Conservation (phyloP, 2,888 invertebrate genomes). For the Stomorhina lunata region DNA sequence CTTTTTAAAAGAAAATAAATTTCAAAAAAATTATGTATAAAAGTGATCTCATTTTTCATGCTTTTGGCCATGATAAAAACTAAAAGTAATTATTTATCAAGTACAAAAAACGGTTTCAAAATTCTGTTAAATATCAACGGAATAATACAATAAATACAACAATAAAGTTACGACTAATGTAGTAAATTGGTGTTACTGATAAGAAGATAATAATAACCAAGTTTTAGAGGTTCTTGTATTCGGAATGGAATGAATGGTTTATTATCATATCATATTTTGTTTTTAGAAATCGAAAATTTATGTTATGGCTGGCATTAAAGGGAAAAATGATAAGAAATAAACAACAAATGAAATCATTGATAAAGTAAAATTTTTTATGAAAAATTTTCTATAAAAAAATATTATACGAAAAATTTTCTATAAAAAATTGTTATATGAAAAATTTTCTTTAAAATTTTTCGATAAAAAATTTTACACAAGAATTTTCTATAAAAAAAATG, state of each 20-base stretch:
- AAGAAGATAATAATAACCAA: constrained; percentile 41
- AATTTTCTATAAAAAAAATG: too few relatives aligned
- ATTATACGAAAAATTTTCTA: too few relatives aligned
- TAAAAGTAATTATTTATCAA: neutral
- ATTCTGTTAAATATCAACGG: too few relatives aligned
- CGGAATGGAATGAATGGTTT: neutral
- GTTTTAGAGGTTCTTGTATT: neutral
- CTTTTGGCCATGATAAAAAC: constrained; percentile 8
- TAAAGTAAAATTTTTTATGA: too few relatives aligned
- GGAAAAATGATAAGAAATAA: constrained; percentile 36
- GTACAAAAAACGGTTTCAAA: constrained; percentile 29
- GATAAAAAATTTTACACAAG: too few relatives aligned
- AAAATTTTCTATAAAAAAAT: too few relatives aligned
- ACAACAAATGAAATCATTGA: constrained; percentile 26
- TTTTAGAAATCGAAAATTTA: constrained; percentile 15
- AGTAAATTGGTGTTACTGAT: constrained; percentile 39
- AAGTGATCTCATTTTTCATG: constrained; percentile 52
- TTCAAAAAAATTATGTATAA: constrained; percentile 28
- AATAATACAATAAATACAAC: neutral
- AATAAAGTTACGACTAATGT: neutral
- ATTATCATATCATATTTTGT: neutral
- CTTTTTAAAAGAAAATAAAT: too few relatives aligned
- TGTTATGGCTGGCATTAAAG: constrained; percentile 16
- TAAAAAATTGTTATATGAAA: too few relatives aligned
- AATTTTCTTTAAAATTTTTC: too few relatives aligned